phyloP scores from a whole-genome alignment of 2,797 vertebrate genomes.

The Periophthalmus magnuspinnatus region DNA sequence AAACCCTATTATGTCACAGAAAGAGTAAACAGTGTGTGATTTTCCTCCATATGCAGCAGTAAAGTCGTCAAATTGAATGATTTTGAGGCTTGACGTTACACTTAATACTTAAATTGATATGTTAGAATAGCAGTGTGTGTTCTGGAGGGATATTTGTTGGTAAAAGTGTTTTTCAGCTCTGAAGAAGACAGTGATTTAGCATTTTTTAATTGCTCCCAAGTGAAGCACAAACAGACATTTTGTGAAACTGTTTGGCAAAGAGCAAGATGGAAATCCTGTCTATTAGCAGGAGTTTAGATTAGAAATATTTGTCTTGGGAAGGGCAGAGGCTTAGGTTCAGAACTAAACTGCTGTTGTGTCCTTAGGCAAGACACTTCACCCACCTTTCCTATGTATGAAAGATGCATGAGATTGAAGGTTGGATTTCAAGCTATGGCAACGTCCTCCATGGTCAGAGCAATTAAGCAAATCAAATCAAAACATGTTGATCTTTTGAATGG shows the following conservation, averaged over 20 bases:
- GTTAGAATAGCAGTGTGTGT: background rate
- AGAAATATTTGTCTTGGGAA: background rate
- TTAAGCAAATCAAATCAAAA: no score
- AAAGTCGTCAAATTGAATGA: background rate
- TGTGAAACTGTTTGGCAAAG: background rate
- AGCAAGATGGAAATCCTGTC: background rate
- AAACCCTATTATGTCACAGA: no score
- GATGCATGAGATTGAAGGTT: no score
- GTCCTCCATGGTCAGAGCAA: no score
- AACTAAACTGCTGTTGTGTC: background rate
- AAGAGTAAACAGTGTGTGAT: no score
- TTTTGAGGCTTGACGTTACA: background rate
- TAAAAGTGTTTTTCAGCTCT: background rate
- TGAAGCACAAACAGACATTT: background rate
- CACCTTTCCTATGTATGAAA: no score
- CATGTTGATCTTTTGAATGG: no score
- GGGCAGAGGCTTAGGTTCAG: no score
- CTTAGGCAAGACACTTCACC: background rate
- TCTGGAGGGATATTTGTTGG: background rate
- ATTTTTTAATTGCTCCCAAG: constrained; percentile 5
- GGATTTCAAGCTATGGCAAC: no score
- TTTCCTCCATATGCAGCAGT: no score
- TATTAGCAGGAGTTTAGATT: background rate
- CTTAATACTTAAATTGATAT: background rate
- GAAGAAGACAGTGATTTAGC: constrained; percentile 4